These are phyloP conservation scores for Microchirus variegatus DNA, from an alignment of 2,797 vertebrate species.

Conservation along the genomic window DNA sequence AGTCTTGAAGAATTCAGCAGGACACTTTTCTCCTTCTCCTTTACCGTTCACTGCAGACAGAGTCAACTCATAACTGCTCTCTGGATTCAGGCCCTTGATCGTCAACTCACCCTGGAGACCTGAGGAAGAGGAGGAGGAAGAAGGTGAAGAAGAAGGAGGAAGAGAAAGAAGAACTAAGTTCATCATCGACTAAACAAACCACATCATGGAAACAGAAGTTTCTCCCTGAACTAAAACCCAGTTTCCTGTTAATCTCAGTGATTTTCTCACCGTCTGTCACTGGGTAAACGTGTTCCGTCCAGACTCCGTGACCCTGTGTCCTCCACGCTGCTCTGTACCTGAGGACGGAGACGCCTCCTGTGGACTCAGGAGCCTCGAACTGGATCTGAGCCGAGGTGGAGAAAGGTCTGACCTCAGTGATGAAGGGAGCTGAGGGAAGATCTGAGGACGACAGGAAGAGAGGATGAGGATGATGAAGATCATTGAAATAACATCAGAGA, in stretches of 20 bases:
- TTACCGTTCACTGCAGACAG: conserved; percentile 96
- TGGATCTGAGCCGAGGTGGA: conserved; percentile 92
- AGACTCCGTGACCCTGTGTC: conserved; percentile 77
- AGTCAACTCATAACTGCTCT: conserved; percentile 89
- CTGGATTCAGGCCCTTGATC: conserved; percentile 89
- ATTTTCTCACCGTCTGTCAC: conserved; percentile 85
- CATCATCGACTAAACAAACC: no score
- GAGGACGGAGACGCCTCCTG: conserved; percentile 92
- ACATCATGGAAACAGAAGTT: no score
- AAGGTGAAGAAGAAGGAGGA: conserved; percentile 20
- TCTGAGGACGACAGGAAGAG: conserved; percentile 77
- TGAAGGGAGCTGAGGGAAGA: conserved; percentile 91
- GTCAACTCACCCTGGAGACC: conserved; percentile 83
- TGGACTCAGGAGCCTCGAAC: conserved; percentile 92
- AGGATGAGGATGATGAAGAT: neutral
- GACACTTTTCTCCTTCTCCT: conserved; percentile 91
- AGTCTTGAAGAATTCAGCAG: conserved; percentile 87
- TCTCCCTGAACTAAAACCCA: neutral
- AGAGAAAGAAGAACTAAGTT: conserved; percentile 42
- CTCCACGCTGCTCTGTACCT: conserved; percentile 92
- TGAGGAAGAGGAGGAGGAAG: conserved; percentile 51
- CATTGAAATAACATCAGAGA: no score
- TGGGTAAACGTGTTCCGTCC: conserved; percentile 84
- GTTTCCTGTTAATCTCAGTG: neutral
- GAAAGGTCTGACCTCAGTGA: conserved; percentile 89